Conservation (phyloP, 53 echinoderm and acorn worm genomes). For the Crossaster papposus region DNA sequence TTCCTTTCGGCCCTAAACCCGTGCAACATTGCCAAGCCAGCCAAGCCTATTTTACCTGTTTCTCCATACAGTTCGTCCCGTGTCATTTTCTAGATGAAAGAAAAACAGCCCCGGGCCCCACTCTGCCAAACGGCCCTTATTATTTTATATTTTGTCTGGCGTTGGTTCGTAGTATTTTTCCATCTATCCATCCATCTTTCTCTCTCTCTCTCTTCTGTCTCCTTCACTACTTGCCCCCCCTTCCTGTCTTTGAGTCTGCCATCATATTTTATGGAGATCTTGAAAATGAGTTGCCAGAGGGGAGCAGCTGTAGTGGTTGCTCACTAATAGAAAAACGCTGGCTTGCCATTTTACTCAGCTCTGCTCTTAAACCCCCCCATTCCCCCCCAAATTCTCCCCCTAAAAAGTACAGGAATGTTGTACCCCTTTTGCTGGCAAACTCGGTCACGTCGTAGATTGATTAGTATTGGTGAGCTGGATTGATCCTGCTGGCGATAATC, state of each 20-base stretch:
- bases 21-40: conserved; percentile 47
- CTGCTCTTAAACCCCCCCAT: too few relatives aligned
- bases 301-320: conserved; percentile 42
- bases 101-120: conserved; percentile 63
- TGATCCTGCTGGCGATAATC: neutral
- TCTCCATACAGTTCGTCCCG: conserved; percentile 43
- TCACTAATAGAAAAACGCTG: conserved; percentile 51
- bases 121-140: conserved; percentile 48
- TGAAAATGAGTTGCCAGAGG: conserved; percentile 47
- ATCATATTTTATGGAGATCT: conserved; percentile 63
- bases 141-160: conserved; percentile 61
- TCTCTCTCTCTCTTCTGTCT: neutral
- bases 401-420: neutral
- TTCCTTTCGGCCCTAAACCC: conserved; percentile 44
- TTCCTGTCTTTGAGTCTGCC: neutral
- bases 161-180: conserved; percentile 36
- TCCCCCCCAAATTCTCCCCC: neutral
- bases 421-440: neutral
- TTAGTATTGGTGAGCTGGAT: conserved; percentile 28
- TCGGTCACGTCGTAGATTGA: conserved; percentile 27
- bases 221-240: neutral
- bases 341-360: conserved; percentile 11
- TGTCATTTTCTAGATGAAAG: conserved; percentile 77
- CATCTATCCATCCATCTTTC: neutral
- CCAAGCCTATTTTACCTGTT: conserved; percentile 61